A percentile compares a stretch with the other conserved stretches of the same genome.
Conservation (phyloP, 2,113 vertebrate genomes). For the Ascaphus truei region DNA sequence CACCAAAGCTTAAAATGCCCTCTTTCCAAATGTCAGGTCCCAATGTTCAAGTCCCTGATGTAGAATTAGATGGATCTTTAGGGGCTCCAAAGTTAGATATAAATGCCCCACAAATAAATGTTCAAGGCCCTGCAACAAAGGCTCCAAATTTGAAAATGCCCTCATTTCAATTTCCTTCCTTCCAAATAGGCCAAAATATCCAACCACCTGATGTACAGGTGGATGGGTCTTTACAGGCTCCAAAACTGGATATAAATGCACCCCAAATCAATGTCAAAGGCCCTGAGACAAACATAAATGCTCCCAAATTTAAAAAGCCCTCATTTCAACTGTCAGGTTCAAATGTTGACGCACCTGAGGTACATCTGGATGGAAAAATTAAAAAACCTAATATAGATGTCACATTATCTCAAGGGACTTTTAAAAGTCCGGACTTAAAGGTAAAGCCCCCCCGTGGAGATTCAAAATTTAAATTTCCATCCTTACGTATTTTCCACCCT, state of each 20-base stretch:
- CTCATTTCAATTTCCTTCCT: too few relatives aligned
- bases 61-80: neutral
- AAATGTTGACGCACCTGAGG: neutral
- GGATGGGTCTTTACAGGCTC: neutral
- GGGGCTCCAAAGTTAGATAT: neutral
- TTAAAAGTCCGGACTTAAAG: neutral
- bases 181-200: neutral
- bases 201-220: neutral
- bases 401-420: neutral
- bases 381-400: neutral
- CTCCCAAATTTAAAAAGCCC: neutral
- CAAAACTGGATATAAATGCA: neutral
- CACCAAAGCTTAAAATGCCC: constrained; percentile 10
- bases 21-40: constrained; percentile 11
- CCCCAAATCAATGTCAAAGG: constrained; percentile 4
- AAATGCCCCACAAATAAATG: neutral
- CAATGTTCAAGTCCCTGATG: neutral
- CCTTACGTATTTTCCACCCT: constrained; percentile 20
- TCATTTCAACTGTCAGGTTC: neutral
- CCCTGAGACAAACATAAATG: neutral
- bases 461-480: constrained; percentile 24
- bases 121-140: neutral
- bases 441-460: neutral
- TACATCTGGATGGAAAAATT: neutral
- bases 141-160: constrained; percentile 12